Conservation (phyloP, 2,888 invertebrate species). For the Chironomus tentans region DNA sequence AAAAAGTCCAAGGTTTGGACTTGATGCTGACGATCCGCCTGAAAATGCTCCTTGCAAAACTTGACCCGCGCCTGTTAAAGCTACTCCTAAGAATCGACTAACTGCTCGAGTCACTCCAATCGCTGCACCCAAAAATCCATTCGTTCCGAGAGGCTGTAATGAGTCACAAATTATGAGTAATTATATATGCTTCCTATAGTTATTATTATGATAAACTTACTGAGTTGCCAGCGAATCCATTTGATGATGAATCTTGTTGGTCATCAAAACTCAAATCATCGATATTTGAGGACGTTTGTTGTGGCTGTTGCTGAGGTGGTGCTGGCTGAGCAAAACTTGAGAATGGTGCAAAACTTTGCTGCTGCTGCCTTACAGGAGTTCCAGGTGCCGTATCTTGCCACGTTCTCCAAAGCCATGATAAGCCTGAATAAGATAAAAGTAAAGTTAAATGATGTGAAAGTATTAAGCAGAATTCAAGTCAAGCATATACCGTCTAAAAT, state of each 20-base stretch:
- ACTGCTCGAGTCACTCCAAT: conserved; percentile 69
- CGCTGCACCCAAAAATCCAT: conserved; percentile 55
- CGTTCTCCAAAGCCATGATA: conserved; percentile 51
- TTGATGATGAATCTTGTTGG: background rate
- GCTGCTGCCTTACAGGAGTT: background rate
- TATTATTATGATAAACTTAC: background rate
- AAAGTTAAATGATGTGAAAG: background rate
- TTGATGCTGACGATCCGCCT: background rate
- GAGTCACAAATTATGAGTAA: background rate
- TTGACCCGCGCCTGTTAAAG: conserved; percentile 50
- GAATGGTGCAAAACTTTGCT: background rate
- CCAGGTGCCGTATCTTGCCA: conserved; percentile 49
- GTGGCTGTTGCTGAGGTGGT: conserved; percentile 32
- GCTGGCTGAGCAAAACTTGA: conserved; percentile 17
- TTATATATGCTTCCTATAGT: too few species aligned
- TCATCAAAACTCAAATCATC: conserved; percentile 41
- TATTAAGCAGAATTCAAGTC: background rate
- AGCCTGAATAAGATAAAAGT: conserved; percentile 11
- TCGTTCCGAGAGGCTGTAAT: conserved; percentile 40
- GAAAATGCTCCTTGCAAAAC: conserved; percentile 7
- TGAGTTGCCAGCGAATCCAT: conserved; percentile 30
- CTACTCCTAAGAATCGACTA: conserved; percentile 67
- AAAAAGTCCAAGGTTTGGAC: background rate
- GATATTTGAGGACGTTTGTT: conserved; percentile 44
- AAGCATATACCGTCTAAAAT: conserved; percentile 43